phyloP scores from a whole-genome alignment of 2,113 vertebrate species.

The Coracopsis vasa region DNA sequence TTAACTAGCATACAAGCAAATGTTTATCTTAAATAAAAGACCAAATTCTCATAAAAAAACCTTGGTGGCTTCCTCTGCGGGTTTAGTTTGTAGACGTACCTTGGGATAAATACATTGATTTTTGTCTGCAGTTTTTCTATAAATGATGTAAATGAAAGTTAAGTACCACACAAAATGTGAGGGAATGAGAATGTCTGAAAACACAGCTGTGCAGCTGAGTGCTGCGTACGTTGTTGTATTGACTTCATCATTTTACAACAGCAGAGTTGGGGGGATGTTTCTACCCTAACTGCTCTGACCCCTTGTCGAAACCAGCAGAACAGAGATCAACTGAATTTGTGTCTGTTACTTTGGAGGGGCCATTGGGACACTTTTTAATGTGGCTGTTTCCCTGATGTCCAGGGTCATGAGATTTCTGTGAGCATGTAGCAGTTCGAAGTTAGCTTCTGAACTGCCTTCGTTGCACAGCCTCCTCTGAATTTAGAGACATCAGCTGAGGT shows the following conservation, averaged over 20 bases:
- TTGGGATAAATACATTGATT: neutral
- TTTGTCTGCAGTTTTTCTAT: neutral
- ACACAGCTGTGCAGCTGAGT: neutral
- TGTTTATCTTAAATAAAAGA: neutral
- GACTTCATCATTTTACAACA: neutral
- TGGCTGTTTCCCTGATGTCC: neutral
- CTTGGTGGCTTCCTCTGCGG: neutral
- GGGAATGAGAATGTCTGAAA: neutral
- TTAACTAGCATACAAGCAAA: neutral
- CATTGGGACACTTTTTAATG: neutral
- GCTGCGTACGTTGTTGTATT: rapidly evolving
- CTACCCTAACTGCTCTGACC: neutral
- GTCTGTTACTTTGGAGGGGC: neutral
- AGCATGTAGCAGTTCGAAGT: rapidly evolving
- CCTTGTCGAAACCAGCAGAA: neutral
- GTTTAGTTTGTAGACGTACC: neutral
- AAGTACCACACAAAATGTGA: neutral
- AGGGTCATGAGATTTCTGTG: neutral
- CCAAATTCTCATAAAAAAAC: neutral
- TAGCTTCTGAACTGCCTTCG: neutral
- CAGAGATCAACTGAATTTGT: neutral
- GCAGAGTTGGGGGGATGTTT: neutral
- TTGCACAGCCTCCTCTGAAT: neutral
- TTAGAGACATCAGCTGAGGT: neutral
- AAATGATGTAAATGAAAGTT: neutral